Base-by-base conservation (phyloP, 2,113 vertebrate species). In the Columbina picui region DNA sequence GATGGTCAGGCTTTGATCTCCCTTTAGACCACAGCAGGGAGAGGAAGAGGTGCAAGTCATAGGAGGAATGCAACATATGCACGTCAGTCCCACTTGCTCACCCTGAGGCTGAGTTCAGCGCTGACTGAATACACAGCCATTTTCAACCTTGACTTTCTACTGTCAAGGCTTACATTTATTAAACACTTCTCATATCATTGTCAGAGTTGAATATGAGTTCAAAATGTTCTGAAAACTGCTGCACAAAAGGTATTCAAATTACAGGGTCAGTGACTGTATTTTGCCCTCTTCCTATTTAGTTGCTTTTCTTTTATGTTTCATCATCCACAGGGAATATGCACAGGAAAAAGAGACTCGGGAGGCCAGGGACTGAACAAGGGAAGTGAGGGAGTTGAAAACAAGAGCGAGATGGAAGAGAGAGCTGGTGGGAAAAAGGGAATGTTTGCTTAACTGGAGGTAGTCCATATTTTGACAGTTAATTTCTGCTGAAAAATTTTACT, bases 121-220 rank as follows among this genome's bases (percentile, higher is more conserved):
- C 71, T 90, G 61, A 61, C 74, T 83, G 60, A 88, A 65, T 4
- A 70, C 8, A 38, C 19, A 73, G 75, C 47, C 63, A 83, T 94
- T 96, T 93, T 77, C 78, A 83, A 55, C 60, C 63, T 69, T 74
- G 55, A 90, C 85, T 92, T 93, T 96, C 68, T 77, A 63, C 67
- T 88, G 94, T 85, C 87, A 95, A 90, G 83, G 34, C 68, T 96
- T 67, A 77, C 63, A 88, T 88, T 94, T 90, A 91, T 88, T 95
- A 77, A 94, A 91, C 68, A 77, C 71, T 70, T 76, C 80, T 91
- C 50, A 14, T 69, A 91, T 74, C 1, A 6, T 77, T 90, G 90
- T 91, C 60, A 88, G 78, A 95, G 94, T 94, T 94, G 93, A 96
- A 93, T 52, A 70, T 4, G 27, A 95, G 95, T 94, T 95, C 92